Conservation (phyloP, 2,888 invertebrate genomes). For the Tenthredo notha region DNA sequence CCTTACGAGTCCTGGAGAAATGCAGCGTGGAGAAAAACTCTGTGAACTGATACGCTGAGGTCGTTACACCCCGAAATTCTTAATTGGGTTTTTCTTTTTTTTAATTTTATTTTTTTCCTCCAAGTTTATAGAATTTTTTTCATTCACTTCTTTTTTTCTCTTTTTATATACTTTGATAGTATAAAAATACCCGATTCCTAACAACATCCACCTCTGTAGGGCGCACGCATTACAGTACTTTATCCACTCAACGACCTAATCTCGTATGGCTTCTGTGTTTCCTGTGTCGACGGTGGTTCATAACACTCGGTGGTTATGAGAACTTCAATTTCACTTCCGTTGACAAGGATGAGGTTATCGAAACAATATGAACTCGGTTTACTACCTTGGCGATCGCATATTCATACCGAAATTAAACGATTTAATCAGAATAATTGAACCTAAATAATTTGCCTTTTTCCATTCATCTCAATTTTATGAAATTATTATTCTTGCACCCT, state of each 20-base stretch:
- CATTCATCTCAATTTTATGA: too few species aligned
- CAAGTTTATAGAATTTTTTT: background rate
- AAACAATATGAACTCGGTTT: background rate
- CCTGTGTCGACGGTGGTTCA: slow-evolving; percentile 40
- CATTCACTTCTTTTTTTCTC: background rate
- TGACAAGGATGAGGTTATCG: background rate
- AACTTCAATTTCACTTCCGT: slow-evolving; percentile 33
- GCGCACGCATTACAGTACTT: slow-evolving; percentile 4
- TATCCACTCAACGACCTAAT: slow-evolving; percentile 45
- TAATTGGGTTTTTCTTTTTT: too few species aligned
- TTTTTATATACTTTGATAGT: background rate
- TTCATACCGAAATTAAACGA: background rate
- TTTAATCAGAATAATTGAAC: background rate
- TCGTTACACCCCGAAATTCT: background rate
- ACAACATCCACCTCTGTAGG: background rate
- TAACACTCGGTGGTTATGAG: background rate
- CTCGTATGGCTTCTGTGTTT: slow-evolving; percentile 46
- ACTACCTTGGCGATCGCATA: background rate
- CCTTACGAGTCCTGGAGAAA: background rate
- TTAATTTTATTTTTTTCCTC: too few species aligned
- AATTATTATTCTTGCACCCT: too few species aligned
- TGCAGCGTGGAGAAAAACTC: background rate
- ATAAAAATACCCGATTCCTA: background rate
- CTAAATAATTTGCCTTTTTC: too few species aligned
- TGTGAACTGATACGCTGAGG: background rate